phyloP scores from a whole-genome alignment of 2,888 invertebrate species.

The Holacanthella duospinosa region DNA sequence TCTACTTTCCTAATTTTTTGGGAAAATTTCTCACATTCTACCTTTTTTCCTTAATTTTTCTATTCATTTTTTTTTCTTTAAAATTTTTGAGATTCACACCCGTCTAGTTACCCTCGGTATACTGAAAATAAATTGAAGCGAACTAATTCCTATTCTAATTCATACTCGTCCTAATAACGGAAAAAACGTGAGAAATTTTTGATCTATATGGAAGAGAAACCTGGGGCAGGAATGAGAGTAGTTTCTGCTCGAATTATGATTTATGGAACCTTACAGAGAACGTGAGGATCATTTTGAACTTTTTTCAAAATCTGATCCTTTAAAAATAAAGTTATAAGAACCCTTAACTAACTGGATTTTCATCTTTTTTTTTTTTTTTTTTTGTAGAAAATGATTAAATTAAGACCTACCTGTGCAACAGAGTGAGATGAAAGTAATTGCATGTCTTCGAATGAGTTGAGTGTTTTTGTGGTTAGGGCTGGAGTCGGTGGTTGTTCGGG shows the following conservation, averaged over 20 bases:
- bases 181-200: neutral
- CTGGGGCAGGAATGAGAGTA: neutral
- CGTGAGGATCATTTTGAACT: too few species aligned
- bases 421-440: slow-evolving; percentile 63
- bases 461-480: slow-evolving; percentile 43
- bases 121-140: neutral
- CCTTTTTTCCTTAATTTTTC: too few species aligned
- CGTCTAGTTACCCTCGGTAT: neutral
- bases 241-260: neutral
- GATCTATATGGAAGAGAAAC: neutral
- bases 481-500: slow-evolving; percentile 45
- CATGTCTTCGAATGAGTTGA: slow-evolving; percentile 57
- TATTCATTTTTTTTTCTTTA: too few species aligned
- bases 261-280: neutral
- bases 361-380: neutral
- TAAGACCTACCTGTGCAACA: slow-evolving; percentile 62
- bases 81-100: neutral
- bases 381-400: neutral
- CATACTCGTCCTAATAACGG: neutral
- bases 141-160: neutral
- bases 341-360: neutral
- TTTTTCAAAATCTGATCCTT: neutral
- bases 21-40: too few species aligned
- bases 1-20: too few species aligned
- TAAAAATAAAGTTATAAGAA: neutral